Conservation (phyloP, 1,140 invertebrate species). For the Manduca sexta region DNA sequence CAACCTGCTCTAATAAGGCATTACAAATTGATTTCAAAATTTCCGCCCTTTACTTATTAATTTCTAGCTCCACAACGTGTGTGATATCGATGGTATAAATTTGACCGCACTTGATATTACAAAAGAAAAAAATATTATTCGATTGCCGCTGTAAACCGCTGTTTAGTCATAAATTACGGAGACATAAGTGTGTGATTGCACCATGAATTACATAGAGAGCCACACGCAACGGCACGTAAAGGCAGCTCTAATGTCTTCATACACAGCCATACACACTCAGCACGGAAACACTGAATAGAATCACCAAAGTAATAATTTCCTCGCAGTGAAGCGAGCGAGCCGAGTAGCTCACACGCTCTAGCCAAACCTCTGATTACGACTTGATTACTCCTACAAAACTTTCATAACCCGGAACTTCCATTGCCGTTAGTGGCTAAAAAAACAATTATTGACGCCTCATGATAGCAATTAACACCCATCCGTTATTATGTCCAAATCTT, state of each 20-base stretch:
- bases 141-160: slow-evolving; percentile 26
- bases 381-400: slow-evolving; percentile 67
- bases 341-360: slow-evolving; percentile 51
- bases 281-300: slow-evolving; percentile 41
- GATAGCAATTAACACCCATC: slow-evolving; percentile 62
- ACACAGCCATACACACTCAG: slow-evolving; percentile 33
- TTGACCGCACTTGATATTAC: slow-evolving; percentile 8
- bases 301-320: slow-evolving; percentile 56
- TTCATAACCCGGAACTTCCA: slow-evolving; percentile 60
- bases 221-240: slow-evolving; percentile 54
- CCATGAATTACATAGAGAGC: slow-evolving; percentile 36
- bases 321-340: slow-evolving; percentile 27
- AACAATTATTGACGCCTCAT: slow-evolving; percentile 62
- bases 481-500: slow-evolving; percentile 44
- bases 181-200: slow-evolving; percentile 39
- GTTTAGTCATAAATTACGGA: slow-evolving; percentile 37
- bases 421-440: slow-evolving; percentile 58
- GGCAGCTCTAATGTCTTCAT: slow-evolving; percentile 63
- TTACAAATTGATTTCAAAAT: slow-evolving; percentile 57
- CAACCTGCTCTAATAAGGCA: slow-evolving; percentile 18
- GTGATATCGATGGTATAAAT: background rate
- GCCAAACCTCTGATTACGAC: slow-evolving; percentile 55
- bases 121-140: slow-evolving; percentile 25
- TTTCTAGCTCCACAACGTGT: background rate
- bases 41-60: background rate